Percentiles rank a stretch among this genome's conserved stretches.
Conservation (phyloP, 2,113 vertebrate genomes). For the Brachyhypopomus occidentalis region DNA sequence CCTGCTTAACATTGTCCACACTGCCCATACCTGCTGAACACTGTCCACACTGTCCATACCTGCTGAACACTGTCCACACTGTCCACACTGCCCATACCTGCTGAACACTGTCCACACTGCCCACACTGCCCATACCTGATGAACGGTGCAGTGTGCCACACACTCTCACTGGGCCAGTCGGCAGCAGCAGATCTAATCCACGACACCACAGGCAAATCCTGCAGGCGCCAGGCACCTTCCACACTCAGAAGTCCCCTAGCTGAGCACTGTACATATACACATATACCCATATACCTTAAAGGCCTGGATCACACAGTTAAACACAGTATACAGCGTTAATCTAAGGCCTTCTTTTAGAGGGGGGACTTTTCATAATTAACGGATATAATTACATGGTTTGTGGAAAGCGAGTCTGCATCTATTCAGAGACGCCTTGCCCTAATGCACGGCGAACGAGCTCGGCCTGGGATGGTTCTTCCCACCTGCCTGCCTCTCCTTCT, state of each 20-base stretch:
- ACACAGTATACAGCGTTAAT: conserved; percentile 1
- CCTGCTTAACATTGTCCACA: not conserved
- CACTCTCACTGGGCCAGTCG: conserved; percentile 16
- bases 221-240: conserved; percentile 77
- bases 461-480: not conserved
- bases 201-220: conserved; percentile 77
- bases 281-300: conserved; percentile 10
- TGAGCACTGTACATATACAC: conserved; percentile 13
- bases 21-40: not conserved
- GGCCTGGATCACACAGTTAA: conserved; percentile 16
- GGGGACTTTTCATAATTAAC: conserved; percentile 10
- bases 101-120: not conserved
- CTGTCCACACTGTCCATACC: not conserved
- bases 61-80: not conserved
- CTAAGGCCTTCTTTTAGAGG: not conserved
- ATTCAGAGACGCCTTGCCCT: not conserved
- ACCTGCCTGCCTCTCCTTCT: not conserved
- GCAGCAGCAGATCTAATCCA: conserved; percentile 50
- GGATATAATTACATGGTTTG: conserved; percentile 19
- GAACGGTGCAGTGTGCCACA: not conserved
- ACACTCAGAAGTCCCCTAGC: conserved; percentile 64
- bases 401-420: not conserved
- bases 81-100: not conserved
- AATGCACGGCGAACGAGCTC: not conserved
- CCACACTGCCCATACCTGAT: too few species aligned